Evolutionary conservation across 1,140 invertebrate species (phyloP).

Genomic region (Cydia strobilella): DNA sequence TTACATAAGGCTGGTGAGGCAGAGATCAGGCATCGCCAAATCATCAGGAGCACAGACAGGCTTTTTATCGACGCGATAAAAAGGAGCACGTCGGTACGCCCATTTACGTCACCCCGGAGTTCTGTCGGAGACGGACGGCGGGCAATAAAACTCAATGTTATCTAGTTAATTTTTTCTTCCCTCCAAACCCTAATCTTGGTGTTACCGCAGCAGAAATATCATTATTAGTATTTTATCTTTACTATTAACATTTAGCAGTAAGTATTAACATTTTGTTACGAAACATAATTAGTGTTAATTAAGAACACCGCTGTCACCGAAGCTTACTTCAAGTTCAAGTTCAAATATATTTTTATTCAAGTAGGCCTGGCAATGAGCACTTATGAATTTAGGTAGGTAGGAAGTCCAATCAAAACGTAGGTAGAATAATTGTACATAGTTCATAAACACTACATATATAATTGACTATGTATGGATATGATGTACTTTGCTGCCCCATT

Average conservation of each 20-base stretch:
- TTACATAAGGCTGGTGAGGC: background rate
- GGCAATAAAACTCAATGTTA: slow-evolving; percentile 58
- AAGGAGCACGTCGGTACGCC: slow-evolving; percentile 39
- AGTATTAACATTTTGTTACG: too few relatives aligned
- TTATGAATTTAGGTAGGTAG: too few relatives aligned
- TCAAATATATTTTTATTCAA: too few relatives aligned
- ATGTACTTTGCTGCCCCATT: too few relatives aligned
- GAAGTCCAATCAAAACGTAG: too few relatives aligned
- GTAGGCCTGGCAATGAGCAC: too few relatives aligned
- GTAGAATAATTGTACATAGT: too few relatives aligned
- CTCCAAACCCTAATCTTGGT: slow-evolving; percentile 34
- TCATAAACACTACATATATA: too few relatives aligned
- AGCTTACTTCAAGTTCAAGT: too few relatives aligned
- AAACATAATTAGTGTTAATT: too few relatives aligned
- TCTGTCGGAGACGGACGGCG: slow-evolving; percentile 49
- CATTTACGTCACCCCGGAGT: slow-evolving; percentile 53
- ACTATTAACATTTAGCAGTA: background rate
- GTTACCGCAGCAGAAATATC: background rate
- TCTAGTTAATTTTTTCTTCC: slow-evolving; percentile 57
- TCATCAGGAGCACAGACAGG: slow-evolving; percentile 20
- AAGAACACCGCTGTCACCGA: too few relatives aligned
- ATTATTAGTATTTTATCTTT: background rate
- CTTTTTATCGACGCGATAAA: slow-evolving; percentile 48
- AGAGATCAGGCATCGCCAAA: background rate
- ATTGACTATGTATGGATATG: too few relatives aligned